phyloP scores from a whole-genome alignment of 2,888 invertebrate species.

The Serrognathus titanus region DNA sequence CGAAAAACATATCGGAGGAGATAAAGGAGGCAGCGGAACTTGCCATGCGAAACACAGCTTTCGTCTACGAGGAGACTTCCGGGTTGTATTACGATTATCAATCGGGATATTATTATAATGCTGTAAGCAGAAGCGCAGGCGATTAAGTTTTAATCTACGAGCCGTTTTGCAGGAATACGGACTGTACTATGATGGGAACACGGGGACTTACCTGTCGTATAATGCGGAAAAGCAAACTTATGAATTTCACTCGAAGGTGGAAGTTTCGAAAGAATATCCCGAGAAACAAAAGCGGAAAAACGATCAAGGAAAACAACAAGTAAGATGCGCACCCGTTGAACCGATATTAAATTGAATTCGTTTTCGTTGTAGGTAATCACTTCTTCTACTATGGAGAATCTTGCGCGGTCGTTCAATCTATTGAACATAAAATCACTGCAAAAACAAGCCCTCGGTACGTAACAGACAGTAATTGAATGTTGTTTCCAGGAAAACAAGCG shows the following conservation, averaged over 20 bases:
- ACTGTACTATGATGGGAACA: constrained; percentile 84
- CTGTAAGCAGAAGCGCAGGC: constrained; percentile 56
- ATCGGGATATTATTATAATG: constrained; percentile 87
- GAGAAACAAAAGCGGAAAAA: constrained; percentile 20
- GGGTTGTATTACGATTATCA: constrained; percentile 87
- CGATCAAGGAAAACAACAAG: constrained; percentile 29
- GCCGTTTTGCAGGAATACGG: constrained; percentile 67
- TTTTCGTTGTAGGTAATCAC: constrained; percentile 45
- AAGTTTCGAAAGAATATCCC: constrained; percentile 37
- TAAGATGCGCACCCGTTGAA: constrained; percentile 5
- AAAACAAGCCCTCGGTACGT: constrained; percentile 56
- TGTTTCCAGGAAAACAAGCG: constrained; percentile 45
- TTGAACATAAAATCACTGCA: constrained; percentile 53
- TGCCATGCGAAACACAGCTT: constrained; percentile 70
- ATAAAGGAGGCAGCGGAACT: constrained; percentile 74
- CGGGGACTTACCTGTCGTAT: constrained; percentile 79
- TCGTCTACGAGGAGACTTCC: constrained; percentile 82
- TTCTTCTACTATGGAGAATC: constrained; percentile 45
- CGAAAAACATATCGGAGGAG: constrained; percentile 64
- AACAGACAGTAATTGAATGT: constrained; percentile 42
- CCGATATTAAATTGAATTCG: constrained; percentile 18
- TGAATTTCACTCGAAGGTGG: constrained; percentile 76
- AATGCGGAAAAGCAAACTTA: constrained; percentile 72
- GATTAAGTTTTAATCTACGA: neutral
- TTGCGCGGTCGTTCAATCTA: constrained; percentile 44